Percentiles rank a stretch among this genome's conserved stretches.
Evolutionary conservation across 2,113 vertebrate species (phyloP).

Genomic region (Corvus moneduloides): DNA sequence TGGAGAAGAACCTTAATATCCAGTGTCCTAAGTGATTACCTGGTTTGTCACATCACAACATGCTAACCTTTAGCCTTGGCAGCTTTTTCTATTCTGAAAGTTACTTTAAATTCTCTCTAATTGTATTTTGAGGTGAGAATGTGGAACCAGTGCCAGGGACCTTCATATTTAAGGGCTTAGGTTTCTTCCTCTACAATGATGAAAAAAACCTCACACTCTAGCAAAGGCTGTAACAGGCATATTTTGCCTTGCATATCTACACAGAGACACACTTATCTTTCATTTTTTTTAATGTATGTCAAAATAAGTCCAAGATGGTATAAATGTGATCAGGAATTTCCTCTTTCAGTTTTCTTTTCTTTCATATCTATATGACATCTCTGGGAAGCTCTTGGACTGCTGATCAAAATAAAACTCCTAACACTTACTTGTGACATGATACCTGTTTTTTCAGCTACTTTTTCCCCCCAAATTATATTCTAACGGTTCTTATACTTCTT

Average conservation of each 20-base stretch:
- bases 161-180: not conserved
- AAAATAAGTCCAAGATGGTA: not conserved
- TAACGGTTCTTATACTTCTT: not conserved
- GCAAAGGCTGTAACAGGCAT: not conserved
- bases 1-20: not conserved
- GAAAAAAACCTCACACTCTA: not conserved
- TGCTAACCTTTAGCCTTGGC: not conserved
- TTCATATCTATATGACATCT: not conserved
- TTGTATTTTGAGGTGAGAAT: not conserved
- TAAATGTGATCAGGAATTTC: not conserved
- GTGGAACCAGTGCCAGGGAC: not conserved
- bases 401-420: not conserved
- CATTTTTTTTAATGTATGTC: not conserved
- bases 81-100: not conserved
- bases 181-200: not conserved
- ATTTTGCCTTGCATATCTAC: not conserved
- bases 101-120: not conserved
- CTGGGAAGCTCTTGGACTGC: not conserved
- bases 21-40: not conserved
- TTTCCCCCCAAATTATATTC: not conserved
- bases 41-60: not conserved
- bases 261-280: not conserved
- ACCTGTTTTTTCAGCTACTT: not conserved
- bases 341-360: not conserved
- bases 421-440: not conserved